Evolutionary conservation across 2,888 invertebrate genomes (phyloP).

Genomic region (Beris chalybata): DNA sequence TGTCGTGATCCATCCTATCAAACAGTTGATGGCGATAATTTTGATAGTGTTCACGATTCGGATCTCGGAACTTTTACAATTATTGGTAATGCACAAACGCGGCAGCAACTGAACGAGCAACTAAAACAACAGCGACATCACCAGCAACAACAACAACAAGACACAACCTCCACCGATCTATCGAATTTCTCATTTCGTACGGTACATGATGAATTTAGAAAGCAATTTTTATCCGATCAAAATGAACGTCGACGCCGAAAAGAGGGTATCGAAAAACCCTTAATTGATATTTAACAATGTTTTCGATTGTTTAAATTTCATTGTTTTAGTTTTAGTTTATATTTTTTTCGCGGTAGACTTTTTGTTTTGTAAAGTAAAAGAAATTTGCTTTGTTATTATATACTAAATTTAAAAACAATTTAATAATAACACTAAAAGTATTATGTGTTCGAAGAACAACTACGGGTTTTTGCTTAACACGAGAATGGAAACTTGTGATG

Average conservation of each 20-base stretch:
- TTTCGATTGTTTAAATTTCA: conserved; percentile 29
- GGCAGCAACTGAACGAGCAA: conserved; percentile 5
- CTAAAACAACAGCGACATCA: conserved; percentile 28
- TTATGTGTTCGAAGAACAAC: no score
- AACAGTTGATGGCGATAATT: conserved; percentile 16
- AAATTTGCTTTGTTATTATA: no score
- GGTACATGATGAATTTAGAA: conserved; percentile 49
- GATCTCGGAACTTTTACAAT: conserved; percentile 3
- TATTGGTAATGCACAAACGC: conserved; percentile 5
- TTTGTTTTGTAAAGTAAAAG: no score
- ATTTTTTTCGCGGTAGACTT: conserved; percentile 24
- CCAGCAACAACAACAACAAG: conserved; percentile 2
- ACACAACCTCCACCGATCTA: not conserved
- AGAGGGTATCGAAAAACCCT: conserved; percentile 45
- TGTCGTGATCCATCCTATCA: conserved; percentile 28
- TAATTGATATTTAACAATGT: conserved; percentile 50
- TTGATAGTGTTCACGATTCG: conserved; percentile 1
- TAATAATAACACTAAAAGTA: no score
- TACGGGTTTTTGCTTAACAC: no score
- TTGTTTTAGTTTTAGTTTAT: conserved; percentile 38
- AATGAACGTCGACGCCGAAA: conserved; percentile 46
- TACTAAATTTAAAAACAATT: no score
- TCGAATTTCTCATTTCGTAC: conserved; percentile 36
- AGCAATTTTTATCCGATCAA: conserved; percentile 49
- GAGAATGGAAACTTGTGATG: no score